Evolutionary conservation across 1,140 invertebrate species (phyloP).

Genomic region (Tachypleus tridentatus): DNA sequence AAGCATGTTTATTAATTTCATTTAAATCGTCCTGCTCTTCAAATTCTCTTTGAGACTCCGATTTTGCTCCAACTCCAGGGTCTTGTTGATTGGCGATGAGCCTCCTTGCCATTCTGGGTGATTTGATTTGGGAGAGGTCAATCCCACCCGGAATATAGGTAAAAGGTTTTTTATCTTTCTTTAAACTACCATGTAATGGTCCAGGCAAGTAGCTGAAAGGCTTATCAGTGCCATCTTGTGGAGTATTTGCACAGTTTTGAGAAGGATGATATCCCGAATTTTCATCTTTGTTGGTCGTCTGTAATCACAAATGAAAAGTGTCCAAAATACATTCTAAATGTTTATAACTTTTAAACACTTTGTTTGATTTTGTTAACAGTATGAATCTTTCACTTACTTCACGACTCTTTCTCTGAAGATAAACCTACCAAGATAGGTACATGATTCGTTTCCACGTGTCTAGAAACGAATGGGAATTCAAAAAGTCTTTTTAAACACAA

Average conservation of each 20-base stretch:
- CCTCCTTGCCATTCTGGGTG: constrained; percentile 72
- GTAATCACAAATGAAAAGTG: not conserved
- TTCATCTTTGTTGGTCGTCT: constrained; percentile 11
- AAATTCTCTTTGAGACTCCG: too few relatives aligned
- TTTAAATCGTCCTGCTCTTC: too few relatives aligned
- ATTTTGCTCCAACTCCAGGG: too few relatives aligned
- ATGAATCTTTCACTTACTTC: not conserved
- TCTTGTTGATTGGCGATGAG: constrained; percentile 37
- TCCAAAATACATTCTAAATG: constrained; percentile 4
- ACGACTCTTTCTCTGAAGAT: constrained; percentile 20
- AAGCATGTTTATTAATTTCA: too few relatives aligned
- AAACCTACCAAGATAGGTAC: not conserved
- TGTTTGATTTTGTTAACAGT: constrained; percentile 22
- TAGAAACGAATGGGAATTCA: too few relatives aligned
- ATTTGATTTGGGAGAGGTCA: constrained; percentile 75
- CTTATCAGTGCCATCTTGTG: constrained; percentile 15
- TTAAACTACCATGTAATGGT: constrained; percentile 82
- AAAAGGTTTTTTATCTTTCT: constrained; percentile 87
- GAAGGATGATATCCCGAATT: constrained; percentile 11
- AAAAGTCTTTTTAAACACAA: not conserved
- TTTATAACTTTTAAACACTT: constrained; percentile 7
- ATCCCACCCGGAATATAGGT: constrained; percentile 85
- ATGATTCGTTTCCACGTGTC: too few relatives aligned
- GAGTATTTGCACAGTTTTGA: constrained; percentile 7
- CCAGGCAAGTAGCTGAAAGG: constrained; percentile 48